Percentiles rank a stretch among this genome's conserved stretches.
Evolutionary conservation across 2,797 vertebrate species (phyloP).

Genomic region (Sebastes cheni): DNA sequence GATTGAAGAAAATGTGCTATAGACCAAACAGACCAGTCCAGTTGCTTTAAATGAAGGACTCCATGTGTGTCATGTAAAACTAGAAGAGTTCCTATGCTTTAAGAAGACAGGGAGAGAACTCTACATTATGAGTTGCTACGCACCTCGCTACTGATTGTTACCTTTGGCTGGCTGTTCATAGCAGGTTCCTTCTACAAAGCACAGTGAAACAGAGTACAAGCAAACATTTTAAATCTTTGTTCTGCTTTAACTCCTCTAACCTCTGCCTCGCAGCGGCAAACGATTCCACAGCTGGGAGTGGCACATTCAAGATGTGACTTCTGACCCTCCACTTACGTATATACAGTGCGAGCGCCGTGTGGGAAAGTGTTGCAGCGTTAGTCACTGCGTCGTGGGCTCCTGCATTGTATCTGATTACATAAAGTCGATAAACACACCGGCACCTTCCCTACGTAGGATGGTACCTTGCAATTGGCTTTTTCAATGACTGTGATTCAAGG

Average conservation of each 20-base stretch:
- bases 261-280: constrained; percentile 26
- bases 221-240: constrained; percentile 27
- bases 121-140: too few species aligned
- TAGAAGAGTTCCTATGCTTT: too few species aligned
- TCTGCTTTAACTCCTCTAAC: constrained; percentile 2
- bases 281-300: constrained; percentile 44
- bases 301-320: constrained; percentile 52
- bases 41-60: too few species aligned
- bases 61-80: too few species aligned
- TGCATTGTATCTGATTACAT: constrained; percentile 37
- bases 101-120: too few species aligned
- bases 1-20: too few species aligned
- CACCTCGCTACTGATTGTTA: constrained; percentile 41
- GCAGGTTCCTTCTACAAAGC: constrained; percentile 20
- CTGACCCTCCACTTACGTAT: constrained; percentile 27
- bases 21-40: too few species aligned
- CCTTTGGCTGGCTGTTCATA: constrained; percentile 24
- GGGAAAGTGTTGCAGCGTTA: constrained; percentile 39
- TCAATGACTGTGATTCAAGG: constrained; percentile 15
- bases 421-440: constrained; percentile 41
- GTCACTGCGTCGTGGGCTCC: constrained; percentile 48
- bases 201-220: constrained; percentile 7
- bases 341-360: constrained; percentile 12
- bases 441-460: constrained; percentile 30
- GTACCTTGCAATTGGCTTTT: constrained; percentile 18